phyloP scores from a whole-genome alignment of 2,888 invertebrate genomes.

The Cosmopolites sordidus region DNA sequence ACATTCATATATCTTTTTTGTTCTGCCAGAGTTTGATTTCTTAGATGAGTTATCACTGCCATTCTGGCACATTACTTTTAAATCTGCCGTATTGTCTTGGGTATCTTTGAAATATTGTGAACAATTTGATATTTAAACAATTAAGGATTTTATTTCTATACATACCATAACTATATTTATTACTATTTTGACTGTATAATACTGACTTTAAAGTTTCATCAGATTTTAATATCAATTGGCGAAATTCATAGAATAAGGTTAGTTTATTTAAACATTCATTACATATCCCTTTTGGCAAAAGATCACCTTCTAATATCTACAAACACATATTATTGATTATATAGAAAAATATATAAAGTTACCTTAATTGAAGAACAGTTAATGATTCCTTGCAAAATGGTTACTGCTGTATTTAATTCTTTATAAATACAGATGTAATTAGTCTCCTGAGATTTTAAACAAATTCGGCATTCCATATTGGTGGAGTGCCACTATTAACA shows the following conservation, averaged over 20 bases:
- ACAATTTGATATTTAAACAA: no score
- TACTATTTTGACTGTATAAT: neutral
- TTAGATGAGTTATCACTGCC: neutral
- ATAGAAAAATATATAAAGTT: neutral
- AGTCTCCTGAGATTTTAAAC: neutral
- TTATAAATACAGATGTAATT: neutral
- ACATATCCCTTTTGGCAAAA: conserved; percentile 16
- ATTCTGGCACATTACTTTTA: neutral
- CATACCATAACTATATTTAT: no score
- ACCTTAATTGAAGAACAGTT: conserved; percentile 8
- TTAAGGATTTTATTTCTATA: no score
- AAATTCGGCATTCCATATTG: conserved; percentile 2
- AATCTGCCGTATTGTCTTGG: no score
- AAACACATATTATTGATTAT: conserved; percentile 2
- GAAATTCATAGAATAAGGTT: conserved; percentile 9
- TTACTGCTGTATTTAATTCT: neutral
- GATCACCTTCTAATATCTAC: conserved; percentile 13
- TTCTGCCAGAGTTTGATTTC: neutral
- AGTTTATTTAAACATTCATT: conserved; percentile 9
- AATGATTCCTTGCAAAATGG: conserved; percentile 8
- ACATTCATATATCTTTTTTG: conserved; percentile 9
- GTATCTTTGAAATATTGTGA: no score
- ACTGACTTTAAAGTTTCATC: conserved; percentile 6
- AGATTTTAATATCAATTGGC: conserved; percentile 8
- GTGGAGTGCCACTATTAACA: no score